phyloP scores from a whole-genome alignment of 2,888 invertebrate species.

The Anthophora plumipes region DNA sequence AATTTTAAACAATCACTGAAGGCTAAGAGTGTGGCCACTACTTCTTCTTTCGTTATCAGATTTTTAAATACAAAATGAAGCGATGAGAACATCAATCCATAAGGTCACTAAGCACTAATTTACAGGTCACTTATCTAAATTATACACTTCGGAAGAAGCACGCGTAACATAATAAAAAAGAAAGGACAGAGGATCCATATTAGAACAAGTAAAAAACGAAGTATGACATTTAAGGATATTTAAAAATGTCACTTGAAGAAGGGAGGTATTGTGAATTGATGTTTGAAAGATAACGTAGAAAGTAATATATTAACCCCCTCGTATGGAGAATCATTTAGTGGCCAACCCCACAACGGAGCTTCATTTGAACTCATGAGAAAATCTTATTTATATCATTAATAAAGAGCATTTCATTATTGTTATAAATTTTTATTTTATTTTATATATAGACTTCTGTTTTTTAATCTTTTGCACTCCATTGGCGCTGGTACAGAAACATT shows the following conservation, averaged over 20 bases:
- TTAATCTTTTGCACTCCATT: no score
- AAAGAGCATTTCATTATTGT: no score
- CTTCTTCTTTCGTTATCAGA: not conserved
- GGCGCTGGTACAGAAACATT: no score
- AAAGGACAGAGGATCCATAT: not conserved
- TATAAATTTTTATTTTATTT: no score
- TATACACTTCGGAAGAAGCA: not conserved
- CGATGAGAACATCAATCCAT: not conserved
- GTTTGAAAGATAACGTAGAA: no score
- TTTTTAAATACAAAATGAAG: not conserved
- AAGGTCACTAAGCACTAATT: not conserved
- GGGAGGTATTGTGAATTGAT: no score
- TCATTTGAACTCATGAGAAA: no score
- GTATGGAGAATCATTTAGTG: no score
- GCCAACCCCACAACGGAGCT: no score
- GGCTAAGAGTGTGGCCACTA: not conserved
- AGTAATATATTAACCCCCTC: not conserved
- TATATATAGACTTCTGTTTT: no score
- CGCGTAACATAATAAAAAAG: not conserved
- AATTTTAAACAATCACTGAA: not conserved
- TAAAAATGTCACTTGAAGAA: not conserved
- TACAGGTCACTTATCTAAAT: constrained; percentile 7
- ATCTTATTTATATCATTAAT: no score
- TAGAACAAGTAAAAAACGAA: not conserved
- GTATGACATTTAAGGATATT: not conserved